Conservation (phyloP, 2,797 vertebrate species). For the Florisuga fusca region DNA sequence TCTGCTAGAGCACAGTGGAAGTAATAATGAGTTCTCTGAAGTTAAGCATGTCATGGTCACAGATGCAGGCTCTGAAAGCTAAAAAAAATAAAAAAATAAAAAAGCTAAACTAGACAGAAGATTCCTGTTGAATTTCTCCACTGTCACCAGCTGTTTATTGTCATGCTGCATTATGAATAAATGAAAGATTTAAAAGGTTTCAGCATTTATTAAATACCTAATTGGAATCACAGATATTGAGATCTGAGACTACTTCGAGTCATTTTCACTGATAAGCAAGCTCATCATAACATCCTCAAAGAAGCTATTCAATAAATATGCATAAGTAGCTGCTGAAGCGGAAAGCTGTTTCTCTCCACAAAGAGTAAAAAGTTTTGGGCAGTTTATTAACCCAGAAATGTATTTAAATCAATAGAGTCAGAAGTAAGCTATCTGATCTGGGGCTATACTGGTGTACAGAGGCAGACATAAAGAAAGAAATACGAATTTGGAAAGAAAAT, state of each 20-base stretch:
- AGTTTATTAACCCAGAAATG: neutral
- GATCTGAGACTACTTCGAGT: constrained; percentile 39
- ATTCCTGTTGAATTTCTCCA: constrained; percentile 16
- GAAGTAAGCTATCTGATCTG: neutral
- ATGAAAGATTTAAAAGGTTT: constrained; percentile 17
- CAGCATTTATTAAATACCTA: constrained; percentile 53
- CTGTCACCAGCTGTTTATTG: constrained; percentile 37
- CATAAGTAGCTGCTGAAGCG: constrained; percentile 10
- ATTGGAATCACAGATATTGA: constrained; percentile 54
- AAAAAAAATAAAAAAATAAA: neutral
- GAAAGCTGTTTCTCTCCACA: neutral
- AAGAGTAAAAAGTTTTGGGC: neutral
- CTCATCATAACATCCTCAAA: constrained; percentile 41
- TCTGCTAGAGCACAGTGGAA: neutral
- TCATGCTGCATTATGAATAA: constrained; percentile 42
- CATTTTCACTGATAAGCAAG: constrained; percentile 35
- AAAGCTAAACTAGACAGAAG: neutral
- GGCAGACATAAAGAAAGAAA: neutral
- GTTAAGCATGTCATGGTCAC: neutral
- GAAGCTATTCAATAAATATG: constrained; percentile 34
- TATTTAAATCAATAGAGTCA: neutral
- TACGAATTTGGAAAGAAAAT: neutral
- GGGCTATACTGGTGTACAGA: neutral
- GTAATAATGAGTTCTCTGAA: constrained; percentile 25
- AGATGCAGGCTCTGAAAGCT: neutral